Evolutionary conservation across 1,140 invertebrate species (phyloP), one percentile per base, ranked within the genome.

Genomic region (Drosophila trapezifrons): DNA sequence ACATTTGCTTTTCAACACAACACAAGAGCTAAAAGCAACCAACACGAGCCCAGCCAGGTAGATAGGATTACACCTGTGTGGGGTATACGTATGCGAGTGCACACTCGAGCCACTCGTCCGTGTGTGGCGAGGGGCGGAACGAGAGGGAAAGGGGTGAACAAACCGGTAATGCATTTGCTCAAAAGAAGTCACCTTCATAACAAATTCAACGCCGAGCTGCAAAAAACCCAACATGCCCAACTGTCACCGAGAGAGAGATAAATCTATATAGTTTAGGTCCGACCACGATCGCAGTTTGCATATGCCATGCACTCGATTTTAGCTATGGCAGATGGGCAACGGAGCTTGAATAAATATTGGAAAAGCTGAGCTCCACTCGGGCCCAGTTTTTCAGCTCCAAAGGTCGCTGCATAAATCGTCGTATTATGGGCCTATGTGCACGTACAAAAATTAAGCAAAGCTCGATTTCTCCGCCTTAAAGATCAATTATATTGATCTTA

Each of bases 181-280:
- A 72, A 78, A 89, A 89, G 84, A 87, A 87, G 84, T 89, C 84
- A 89, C 84, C 84, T 87, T 87, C 84, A 83, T 78, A 78, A 67
- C 55, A 74, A 79, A 83, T 65, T 87, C 59, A 72, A 73, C 76
- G 65, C 66, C 47, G 46, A 47, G 42, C 59, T 70, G 62, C 63
- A 76, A 77, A 76, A 76, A 47, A 38, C 25, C 25, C 42, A 58
- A 57, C 56, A 70, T 13, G 51, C 64, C 40, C 25, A 20, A 64
- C 35, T 64, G 71, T 71, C 69, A 55, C 37, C 13, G 46, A n/a
- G 20, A 47, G 27, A 62, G 38, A 59, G 37, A 76, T 67, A 76
- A 76, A 74, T 75, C 72, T 76, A 69, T 55, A 76, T 66, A 54
- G 62, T 66, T 69, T 59, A 69, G 45, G 46, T 38, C 35, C 55